These are phyloP conservation scores for Patiria pectinifera DNA, from an alignment of 53 echinoderm and acorn worm genomes.

Conservation along the genomic window DNA sequence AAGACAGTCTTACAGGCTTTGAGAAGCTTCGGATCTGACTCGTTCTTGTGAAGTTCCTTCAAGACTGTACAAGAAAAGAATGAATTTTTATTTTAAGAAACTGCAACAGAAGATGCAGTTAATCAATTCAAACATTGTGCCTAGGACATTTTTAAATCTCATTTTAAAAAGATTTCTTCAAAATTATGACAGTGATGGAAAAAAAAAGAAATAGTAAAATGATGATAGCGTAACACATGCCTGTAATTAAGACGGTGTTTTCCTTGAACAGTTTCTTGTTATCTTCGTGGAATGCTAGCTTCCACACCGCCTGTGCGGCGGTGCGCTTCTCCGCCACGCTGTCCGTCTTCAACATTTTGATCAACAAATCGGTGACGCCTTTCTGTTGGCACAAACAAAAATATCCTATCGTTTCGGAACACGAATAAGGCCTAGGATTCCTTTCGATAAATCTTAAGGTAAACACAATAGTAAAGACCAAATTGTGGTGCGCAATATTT, in stretches of 20 bases:
- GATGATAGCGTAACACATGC: neutral
- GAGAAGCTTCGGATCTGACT: neutral
- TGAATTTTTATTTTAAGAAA: neutral
- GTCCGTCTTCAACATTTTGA: slow-evolving; percentile 49
- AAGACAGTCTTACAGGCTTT: slow-evolving; percentile 58
- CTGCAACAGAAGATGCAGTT: neutral
- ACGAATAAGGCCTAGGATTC: too few species aligned
- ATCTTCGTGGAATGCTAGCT: slow-evolving; percentile 65
- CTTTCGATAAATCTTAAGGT: too few species aligned
- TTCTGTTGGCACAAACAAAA: neutral
- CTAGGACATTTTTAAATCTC: too few species aligned
- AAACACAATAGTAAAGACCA: too few species aligned
- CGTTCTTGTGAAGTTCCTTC: slow-evolving; percentile 6
- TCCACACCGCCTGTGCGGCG: slow-evolving; percentile 71
- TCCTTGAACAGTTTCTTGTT: slow-evolving; percentile 58
- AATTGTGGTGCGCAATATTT: too few species aligned
- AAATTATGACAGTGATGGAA: neutral
- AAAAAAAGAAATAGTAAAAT: neutral
- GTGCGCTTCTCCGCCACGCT: slow-evolving; percentile 57
- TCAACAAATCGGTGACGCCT: neutral
- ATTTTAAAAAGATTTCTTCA: too few species aligned
- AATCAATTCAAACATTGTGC: too few species aligned
- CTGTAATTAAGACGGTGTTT: slow-evolving; percentile 20
- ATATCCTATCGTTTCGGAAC: too few species aligned
- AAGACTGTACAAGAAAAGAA: neutral